Evolutionary conservation across 2,113 vertebrate genomes (phyloP), one percentile per base, ranked within the genome.

Genomic region (Planiliza haematocheilus): DNA sequence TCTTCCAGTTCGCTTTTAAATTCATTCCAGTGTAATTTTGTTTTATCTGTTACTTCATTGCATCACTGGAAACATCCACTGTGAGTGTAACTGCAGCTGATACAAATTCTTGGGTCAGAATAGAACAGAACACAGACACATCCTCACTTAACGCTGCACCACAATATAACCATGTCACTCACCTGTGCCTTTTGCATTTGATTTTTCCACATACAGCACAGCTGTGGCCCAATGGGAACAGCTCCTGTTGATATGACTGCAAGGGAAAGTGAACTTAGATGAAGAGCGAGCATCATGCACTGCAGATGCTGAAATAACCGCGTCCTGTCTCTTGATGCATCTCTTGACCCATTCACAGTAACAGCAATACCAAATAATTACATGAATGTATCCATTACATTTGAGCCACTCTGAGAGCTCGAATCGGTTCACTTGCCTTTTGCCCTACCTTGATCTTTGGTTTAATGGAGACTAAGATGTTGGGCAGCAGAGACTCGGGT

Each of bases 151-250:
- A 16, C 20, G n/a, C 20, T 69, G 18, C 18, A 18, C 10, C 7
- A 11, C 18, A 42, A 1, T 48, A 49, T 8, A 57, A 61, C 7
- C 18, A 50, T 7, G 10, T 46, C 14, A 77, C 81, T 83, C 92
- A 99, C 97, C 96, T 97, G 91, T 98, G 97, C 68, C 95, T 93
- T 92, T 97, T 97, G 88, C 97, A 99, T 80, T 97, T 98, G 61
- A 98, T 96, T 86, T 98, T 98, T 70, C 95, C 96, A 93, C 96
- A 98, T 2, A 99, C 96, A 38, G 97, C 96, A 93, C 97, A 99
- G 62, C 96, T 97, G 83, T 96, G 95, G 61, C 95, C 95, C 1
- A 95, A 93, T 45, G 96, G 96, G 93, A 97, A 97, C 21, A 96
- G 86, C 88, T 99, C 97, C 42, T 96, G 97, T 79, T 96, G 90